phyloP scores from a whole-genome alignment of 2,797 vertebrate genomes.

The Chelonia mydas region DNA sequence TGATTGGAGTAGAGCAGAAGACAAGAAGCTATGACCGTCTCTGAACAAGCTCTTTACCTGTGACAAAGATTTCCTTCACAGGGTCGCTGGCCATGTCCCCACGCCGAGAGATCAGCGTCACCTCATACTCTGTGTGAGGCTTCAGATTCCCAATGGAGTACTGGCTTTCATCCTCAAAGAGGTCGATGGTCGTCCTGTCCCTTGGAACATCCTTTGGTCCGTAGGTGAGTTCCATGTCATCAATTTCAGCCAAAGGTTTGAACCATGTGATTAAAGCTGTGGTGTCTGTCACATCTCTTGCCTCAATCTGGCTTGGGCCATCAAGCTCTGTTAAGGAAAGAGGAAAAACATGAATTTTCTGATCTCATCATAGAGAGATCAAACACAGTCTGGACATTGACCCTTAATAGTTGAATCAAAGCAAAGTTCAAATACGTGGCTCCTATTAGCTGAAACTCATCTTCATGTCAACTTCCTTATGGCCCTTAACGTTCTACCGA shows the following conservation, averaged over 20 bases:
- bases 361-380: neutral
- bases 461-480: neutral
- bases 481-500: neutral
- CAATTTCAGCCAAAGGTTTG: slow-evolving; percentile 91
- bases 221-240: slow-evolving; percentile 88
- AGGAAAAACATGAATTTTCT: accelerated
- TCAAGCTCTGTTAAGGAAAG: slow-evolving; percentile 86
- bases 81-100: slow-evolving; percentile 88
- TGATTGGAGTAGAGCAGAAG: neutral
- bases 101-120: slow-evolving; percentile 86
- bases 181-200: slow-evolving; percentile 86
- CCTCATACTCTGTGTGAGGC: slow-evolving; percentile 93
- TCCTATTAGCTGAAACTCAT: neutral
- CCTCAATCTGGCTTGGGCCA: slow-evolving; percentile 90
- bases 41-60: slow-evolving; percentile 82
- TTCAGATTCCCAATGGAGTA: slow-evolving; percentile 89
- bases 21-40: neutral
- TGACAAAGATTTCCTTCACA: slow-evolving; percentile 88
- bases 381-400: neutral
- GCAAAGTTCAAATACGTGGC: neutral
- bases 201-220: slow-evolving; percentile 84
- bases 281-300: slow-evolving; percentile 93
- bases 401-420: neutral
- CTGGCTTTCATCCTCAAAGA: slow-evolving; percentile 90
- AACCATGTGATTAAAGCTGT: slow-evolving; percentile 94